Conservation (phyloP, 2,888 invertebrate genomes). For the Platycheirus albimanus region DNA sequence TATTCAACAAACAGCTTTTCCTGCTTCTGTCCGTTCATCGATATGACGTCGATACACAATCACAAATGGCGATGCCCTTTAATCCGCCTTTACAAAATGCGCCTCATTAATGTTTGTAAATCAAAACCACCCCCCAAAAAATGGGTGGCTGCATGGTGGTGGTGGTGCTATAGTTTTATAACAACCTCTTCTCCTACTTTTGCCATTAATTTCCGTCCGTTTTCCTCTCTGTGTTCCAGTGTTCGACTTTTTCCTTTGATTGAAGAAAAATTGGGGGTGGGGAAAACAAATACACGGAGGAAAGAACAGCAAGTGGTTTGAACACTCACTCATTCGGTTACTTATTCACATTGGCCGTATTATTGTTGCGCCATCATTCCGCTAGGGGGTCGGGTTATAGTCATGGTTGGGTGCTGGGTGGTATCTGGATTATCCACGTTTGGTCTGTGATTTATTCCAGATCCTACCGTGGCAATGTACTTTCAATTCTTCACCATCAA, state of each 20-base stretch:
- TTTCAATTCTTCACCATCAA: conserved; percentile 39
- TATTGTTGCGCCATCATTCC: conserved; percentile 49
- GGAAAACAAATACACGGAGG: conserved; percentile 18
- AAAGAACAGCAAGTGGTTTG: conserved; percentile 45
- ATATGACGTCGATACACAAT: conserved; percentile 32
- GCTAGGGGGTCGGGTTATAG: neutral
- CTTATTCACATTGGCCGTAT: conserved; percentile 61
- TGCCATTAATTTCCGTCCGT: conserved; percentile 63
- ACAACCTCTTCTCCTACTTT: neutral
- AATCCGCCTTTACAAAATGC: conserved; percentile 63
- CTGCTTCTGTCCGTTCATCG: conserved; percentile 1
- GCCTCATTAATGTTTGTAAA: conserved; percentile 70
- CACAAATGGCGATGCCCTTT: conserved; percentile 61
- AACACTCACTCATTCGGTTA: conserved; percentile 49
- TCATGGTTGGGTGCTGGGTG: too few species aligned
- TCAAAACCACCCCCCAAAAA: conserved; percentile 42
- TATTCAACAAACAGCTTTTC: conserved; percentile 34
- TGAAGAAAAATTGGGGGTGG: conserved; percentile 54
- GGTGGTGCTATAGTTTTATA: neutral
- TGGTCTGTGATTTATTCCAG: conserved; percentile 62
- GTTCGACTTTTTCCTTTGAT: conserved; percentile 71
- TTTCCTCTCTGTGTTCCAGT: conserved; percentile 60
- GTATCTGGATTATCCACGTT: conserved; percentile 52
- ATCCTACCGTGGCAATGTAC: conserved; percentile 56
- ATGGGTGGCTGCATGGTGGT: neutral